These are phyloP conservation scores for Pelobates cultripes DNA, from an alignment of 2,797 vertebrate species.

Conservation along the genomic window DNA sequence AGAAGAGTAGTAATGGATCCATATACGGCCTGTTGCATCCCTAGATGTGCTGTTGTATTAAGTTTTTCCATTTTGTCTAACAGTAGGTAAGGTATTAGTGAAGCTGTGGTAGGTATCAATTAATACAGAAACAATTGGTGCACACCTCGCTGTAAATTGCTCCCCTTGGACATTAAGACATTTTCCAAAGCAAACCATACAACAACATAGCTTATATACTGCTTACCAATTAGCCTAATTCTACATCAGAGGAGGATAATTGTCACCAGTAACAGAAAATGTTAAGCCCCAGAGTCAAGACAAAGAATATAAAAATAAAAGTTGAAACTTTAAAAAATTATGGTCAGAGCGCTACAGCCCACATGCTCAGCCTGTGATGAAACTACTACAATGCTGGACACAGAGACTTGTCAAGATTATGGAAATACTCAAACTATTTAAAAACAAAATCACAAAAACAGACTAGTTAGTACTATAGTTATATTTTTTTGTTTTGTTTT, in stretches of 20 bases:
- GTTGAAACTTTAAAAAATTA: constrained; percentile 22
- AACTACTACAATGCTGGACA: constrained; percentile 11
- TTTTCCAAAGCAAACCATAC: constrained; percentile 50
- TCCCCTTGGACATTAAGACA: constrained; percentile 30
- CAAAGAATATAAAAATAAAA: constrained; percentile 20
- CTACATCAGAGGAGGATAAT: constrained; percentile 42
- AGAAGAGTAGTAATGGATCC: too few species aligned
- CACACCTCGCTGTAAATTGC: constrained; percentile 29
- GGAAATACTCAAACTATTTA: constrained; percentile 18
- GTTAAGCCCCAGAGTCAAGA: constrained; percentile 19
- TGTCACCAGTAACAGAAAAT: constrained; percentile 39
- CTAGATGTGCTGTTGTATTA: constrained; percentile 18
- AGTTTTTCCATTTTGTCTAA: constrained; percentile 42
- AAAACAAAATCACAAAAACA: constrained; percentile 14
- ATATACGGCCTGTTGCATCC: background rate
- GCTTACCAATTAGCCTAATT: constrained; percentile 49
- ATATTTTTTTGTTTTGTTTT: constrained; percentile 15
- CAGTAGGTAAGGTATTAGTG: constrained; percentile 41
- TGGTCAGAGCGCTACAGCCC: background rate
- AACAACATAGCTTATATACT: constrained; percentile 19
- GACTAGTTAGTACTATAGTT: constrained; percentile 47
- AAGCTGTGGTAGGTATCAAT: constrained; percentile 18
- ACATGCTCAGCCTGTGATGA: constrained; percentile 5
- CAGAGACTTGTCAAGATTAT: constrained; percentile 5
- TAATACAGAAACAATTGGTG: constrained; percentile 43